Evolutionary conservation across 2,113 vertebrate genomes (phyloP).

Genomic region (Brienomyrus brachyistius): DNA sequence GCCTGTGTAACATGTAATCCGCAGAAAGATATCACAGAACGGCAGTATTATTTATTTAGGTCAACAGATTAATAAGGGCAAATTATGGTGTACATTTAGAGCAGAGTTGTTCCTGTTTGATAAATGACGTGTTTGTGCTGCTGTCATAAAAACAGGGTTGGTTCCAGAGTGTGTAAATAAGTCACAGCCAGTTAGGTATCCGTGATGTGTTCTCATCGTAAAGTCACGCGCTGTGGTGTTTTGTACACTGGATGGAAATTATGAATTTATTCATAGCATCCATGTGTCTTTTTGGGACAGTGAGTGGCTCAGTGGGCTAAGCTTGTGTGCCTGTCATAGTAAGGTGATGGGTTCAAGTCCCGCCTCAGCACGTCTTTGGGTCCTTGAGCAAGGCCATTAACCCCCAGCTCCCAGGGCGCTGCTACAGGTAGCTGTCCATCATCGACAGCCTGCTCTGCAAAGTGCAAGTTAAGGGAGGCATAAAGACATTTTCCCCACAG

Average conservation of each 20-base stretch:
- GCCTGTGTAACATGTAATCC: neutral
- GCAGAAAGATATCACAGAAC: neutral
- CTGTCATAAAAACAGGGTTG: neutral
- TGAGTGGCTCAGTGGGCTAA: too few relatives aligned
- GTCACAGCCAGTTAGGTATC: neutral
- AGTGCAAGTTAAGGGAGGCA: too few relatives aligned
- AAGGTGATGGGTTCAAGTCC: too few relatives aligned
- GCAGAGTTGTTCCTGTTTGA: neutral
- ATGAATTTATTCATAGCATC: neutral
- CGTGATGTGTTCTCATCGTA: neutral
- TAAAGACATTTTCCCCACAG: too few relatives aligned
- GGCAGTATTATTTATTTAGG: neutral
- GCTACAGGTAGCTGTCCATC: too few relatives aligned
- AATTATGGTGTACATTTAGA: neutral
- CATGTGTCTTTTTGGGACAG: too few relatives aligned
- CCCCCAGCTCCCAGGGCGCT: too few relatives aligned
- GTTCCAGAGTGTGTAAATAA: neutral
- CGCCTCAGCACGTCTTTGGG: too few relatives aligned
- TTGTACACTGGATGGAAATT: neutral
- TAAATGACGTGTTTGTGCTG: neutral
- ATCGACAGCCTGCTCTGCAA: too few relatives aligned
- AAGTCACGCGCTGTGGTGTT: neutral
- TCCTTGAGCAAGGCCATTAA: too few relatives aligned
- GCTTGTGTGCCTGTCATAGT: too few relatives aligned
- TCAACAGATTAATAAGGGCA: neutral